Evolutionary conservation across 2,888 invertebrate genomes (phyloP), one percentile per base, ranked within the genome.

Genomic region (Panorpa germanica): DNA sequence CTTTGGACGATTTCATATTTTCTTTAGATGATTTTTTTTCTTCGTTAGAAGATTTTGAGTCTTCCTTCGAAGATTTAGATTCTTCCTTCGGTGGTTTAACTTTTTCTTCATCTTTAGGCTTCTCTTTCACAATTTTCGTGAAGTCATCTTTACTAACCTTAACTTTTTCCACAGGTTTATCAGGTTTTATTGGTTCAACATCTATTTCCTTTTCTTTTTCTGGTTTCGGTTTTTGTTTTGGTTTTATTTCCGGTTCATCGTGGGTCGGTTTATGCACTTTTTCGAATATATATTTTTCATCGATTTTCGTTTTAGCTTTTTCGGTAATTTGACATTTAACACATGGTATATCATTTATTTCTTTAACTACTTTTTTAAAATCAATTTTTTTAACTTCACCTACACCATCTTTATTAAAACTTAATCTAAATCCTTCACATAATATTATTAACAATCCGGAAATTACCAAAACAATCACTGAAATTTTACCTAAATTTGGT

Each of bases 41-140:
- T 25, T 19, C 17, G 27, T 24, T 37, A 20, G 8, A 12, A 31
- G 35, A 11, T 24, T 34, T 10, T 32, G 20, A 15, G 37, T 45
- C 40, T 31, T 43, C 43, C 33, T 46, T 42, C n/a, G 43, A 46
- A 37, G 47, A 27, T 30, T 23, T 20, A 8, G 22, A n/a, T 18
- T 33, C 21, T 29, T 33, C 18, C 29, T 37, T 45, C 25, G 43
- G 40, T 31, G 38, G 37, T 25, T 37, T 38, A 22, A 29, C 11
- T 25, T 29, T 28, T 18, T 31, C 16, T 26, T 34, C 23, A 7
- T 18, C 17, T 23, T 20, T 30, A 5, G 27, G 16, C 10, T 16
- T 19, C 6, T 27, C 16, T 26, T 36, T 27, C 24, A 28, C 25
- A 14, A 25, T 19, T 28, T 24, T 34, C 13, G 19, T 14, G 16